phyloP scores from a whole-genome alignment of 2,113 vertebrate species.

The Corapipo altera region DNA sequence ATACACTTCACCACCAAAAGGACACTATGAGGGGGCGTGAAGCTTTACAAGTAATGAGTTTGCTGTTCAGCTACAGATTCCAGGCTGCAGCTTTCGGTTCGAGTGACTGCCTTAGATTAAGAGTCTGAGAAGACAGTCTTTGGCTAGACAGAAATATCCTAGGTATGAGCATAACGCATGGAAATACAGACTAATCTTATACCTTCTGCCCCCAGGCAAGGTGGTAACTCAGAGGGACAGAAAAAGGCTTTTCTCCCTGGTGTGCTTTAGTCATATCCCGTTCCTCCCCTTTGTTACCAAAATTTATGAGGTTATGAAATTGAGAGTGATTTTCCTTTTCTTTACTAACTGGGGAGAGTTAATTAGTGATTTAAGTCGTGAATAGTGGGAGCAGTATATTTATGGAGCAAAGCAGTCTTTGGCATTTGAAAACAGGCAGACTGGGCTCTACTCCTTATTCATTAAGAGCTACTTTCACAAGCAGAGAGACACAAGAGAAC shows the following conservation, averaged over 20 bases:
- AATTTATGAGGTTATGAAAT: not conserved
- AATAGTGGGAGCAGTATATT: not conserved
- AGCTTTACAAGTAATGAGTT: not conserved
- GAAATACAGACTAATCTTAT: not conserved
- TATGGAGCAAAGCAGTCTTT: not conserved
- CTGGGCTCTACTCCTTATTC: not conserved
- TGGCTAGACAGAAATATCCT: not conserved
- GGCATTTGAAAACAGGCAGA: not conserved
- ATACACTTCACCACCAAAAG: not conserved
- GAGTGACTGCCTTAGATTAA: not conserved
- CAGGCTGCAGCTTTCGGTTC: not conserved
- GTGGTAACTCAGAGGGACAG: not conserved
- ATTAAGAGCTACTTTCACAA: not conserved
- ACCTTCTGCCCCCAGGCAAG: not conserved
- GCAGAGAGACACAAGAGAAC: not conserved
- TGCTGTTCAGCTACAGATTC: not conserved
- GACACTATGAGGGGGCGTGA: not conserved
- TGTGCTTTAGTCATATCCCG: not conserved
- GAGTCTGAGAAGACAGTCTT: not conserved
- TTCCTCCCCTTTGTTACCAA: not conserved
- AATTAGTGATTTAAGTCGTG: not conserved
- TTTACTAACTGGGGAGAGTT: not conserved
- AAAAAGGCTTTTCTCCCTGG: not conserved
- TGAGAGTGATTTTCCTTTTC: not conserved
- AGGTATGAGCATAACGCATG: not conserved